Evolutionary conservation across 2,888 invertebrate species (phyloP), one percentile per base, ranked within the genome.

Genomic region (Bembecia ichneumoniformis): DNA sequence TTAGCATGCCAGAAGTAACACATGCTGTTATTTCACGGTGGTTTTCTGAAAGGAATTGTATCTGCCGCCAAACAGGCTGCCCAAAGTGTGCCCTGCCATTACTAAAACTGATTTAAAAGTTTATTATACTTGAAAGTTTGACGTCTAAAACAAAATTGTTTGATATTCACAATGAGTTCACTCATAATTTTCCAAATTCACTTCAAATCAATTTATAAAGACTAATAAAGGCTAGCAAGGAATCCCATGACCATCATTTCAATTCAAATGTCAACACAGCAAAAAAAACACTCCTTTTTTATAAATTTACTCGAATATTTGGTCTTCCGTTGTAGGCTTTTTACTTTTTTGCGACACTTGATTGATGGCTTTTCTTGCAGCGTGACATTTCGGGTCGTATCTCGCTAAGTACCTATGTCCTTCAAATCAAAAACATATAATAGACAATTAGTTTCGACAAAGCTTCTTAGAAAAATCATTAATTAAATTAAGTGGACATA

Each of bases 301-400:
- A 65, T 62, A 65, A 72, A 72, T 66, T 66, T 64, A 60, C 64
- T 60, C 59, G 66, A 69, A 65, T 71, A 66, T 67, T 28, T 76
- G 58, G 65, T 66, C 69, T 64, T 72, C 63, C 64, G 63, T 62
- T 59, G 71, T 64, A 28, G 71, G 64, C 67, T 71, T 74, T 66
- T 60, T 71, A 63, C 67, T 77, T 79, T 28, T 67, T 76, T 74
- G 68, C 69, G 59, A 55, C 66, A 52, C 68, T 70, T 82, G 82
- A 83, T 81, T 80, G 78, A 82, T 83, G 78, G 74, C 63, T 73
- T 77, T 74, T 72, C 74, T 71, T 69, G 68, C 64, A 66, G 57
- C 59, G 70, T 69, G 77, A 76, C 78, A 71, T 64, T 71, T 74
- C 64, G 59, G 59, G 61, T 51, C 61, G 64, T 63, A 68, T 73